Percentiles rank a stretch among this genome's conserved stretches.
phyloP scores from a whole-genome alignment of 2,888 invertebrate species.

The Patella depressa region DNA sequence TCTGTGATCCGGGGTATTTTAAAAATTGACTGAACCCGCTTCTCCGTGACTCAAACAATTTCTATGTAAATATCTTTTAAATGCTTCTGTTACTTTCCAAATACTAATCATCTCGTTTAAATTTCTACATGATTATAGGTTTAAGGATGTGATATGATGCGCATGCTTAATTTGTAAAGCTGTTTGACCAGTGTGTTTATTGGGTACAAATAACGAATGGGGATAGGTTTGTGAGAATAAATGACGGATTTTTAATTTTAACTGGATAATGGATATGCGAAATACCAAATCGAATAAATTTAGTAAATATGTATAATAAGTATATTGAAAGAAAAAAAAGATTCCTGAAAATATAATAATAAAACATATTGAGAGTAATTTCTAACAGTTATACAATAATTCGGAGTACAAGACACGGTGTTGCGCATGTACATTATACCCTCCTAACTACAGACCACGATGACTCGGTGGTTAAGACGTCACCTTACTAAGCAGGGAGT shows the following conservation, averaged over 20 bases:
- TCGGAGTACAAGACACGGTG: too few relatives aligned
- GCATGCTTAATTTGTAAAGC: not conserved
- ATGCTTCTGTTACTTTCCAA: not conserved
- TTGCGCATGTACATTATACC: too few relatives aligned
- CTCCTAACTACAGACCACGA: too few relatives aligned
- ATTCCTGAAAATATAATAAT: not conserved
- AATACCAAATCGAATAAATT: too few relatives aligned
- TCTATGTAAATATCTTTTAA: conserved; percentile 2
- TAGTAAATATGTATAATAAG: not conserved
- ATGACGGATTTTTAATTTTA: too few relatives aligned
- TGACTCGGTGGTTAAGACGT: too few relatives aligned
- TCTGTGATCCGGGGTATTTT: not conserved
- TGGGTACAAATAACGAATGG: not conserved
- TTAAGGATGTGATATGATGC: not conserved
- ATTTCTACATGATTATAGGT: not conserved
- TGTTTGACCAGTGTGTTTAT: not conserved
- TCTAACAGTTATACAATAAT: too few relatives aligned
- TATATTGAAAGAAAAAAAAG: not conserved
- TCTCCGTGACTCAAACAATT: not conserved
- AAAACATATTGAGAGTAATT: too few relatives aligned
- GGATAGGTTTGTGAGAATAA: too few relatives aligned
- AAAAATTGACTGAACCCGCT: not conserved
- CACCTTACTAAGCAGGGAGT: too few relatives aligned
- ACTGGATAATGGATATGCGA: too few relatives aligned
- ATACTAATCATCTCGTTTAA: not conserved